Evolutionary conservation across 2,888 invertebrate species (phyloP).

Genomic region (Helobdella robusta): DNA sequence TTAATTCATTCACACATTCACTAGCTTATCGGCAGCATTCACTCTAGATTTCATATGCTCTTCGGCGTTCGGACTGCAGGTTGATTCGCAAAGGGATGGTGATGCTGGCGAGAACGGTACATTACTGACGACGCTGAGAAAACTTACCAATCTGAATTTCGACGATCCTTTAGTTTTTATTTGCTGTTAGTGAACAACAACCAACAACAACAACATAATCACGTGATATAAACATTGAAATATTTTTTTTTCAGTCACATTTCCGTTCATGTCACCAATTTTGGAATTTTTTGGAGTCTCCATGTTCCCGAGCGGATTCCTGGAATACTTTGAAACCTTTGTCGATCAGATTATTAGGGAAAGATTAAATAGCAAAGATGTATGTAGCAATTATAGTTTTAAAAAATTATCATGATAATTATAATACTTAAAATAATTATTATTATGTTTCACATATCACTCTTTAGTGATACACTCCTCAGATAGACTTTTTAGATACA

Average conservation of each 20-base stretch:
- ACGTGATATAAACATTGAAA: neutral
- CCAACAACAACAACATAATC: neutral
- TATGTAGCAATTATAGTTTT: too few species aligned
- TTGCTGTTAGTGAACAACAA: slow-evolving; percentile 17
- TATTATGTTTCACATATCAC: too few species aligned
- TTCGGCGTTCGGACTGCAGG: slow-evolving; percentile 31
- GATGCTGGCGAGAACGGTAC: too few species aligned
- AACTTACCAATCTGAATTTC: slow-evolving; percentile 17
- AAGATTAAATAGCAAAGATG: slow-evolving; percentile 10
- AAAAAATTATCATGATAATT: too few species aligned
- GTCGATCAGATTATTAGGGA: slow-evolving; percentile 20
- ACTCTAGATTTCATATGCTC: slow-evolving; percentile 33
- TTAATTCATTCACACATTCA: too few species aligned
- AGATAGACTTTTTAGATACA: too few species aligned
- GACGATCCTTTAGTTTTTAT: slow-evolving; percentile 6
- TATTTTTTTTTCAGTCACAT: slow-evolving; percentile 5
- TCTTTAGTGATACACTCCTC: too few species aligned
- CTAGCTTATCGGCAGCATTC: slow-evolving; percentile 28
- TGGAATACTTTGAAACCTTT: slow-evolving; percentile 22
- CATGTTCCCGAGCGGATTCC: slow-evolving; percentile 19
- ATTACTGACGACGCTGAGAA: slow-evolving; percentile 24
- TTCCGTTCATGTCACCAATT: slow-evolving; percentile 24
- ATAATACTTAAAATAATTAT: too few species aligned
- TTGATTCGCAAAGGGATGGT: slow-evolving; percentile 32
- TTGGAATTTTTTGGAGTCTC: slow-evolving; percentile 12